These are phyloP conservation scores for Acrocephalus arundinaceus DNA, from an alignment of 2,113 vertebrate genomes.

Conservation along the genomic window DNA sequence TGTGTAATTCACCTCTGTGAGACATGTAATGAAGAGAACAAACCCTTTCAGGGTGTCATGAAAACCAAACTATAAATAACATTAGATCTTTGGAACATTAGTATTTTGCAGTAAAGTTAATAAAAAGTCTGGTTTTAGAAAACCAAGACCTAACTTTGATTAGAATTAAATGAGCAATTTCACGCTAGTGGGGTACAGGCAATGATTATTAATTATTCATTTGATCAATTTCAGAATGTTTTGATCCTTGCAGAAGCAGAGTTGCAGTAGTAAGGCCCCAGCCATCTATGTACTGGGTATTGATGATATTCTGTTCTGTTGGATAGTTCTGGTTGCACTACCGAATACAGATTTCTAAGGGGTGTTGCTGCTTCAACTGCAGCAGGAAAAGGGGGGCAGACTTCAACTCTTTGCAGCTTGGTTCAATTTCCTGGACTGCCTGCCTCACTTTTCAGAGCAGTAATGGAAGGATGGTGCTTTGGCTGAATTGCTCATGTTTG, in stretches of 20 bases:
- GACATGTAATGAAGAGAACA: neutral
- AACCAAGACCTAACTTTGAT: neutral
- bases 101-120: neutral
- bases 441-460: neutral
- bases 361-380: neutral
- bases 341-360: constrained; percentile 1
- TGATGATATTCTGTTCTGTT: neutral
- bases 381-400: neutral
- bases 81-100: neutral
- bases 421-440: neutral
- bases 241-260: constrained; percentile 5
- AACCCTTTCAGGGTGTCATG: neutral
- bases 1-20: neutral
- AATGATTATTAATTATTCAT: constrained; percentile 14
- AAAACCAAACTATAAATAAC: neutral
- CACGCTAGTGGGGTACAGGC: neutral
- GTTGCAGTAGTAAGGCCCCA: neutral
- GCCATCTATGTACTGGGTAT: neutral
- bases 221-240: neutral
- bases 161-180: neutral
- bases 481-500: neutral
- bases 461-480: neutral
- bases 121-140: neutral
- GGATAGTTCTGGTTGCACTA: neutral
- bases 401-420: neutral